Base-by-base conservation (phyloP, 2,797 vertebrate genomes). In the Acrocephalus scirpaceus region DNA sequence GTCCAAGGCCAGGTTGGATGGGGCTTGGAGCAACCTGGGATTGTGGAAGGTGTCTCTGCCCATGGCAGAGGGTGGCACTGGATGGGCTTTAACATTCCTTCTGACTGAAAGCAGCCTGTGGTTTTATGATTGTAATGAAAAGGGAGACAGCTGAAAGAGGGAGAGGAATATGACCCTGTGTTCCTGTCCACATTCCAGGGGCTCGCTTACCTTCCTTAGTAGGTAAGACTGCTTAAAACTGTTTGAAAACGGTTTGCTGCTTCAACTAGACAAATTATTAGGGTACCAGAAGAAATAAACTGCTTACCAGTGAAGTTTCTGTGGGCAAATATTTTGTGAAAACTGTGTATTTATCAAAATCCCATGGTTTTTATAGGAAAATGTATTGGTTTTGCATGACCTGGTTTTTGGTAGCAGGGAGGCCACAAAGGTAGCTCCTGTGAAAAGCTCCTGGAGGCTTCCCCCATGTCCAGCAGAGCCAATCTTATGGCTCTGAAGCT, bases 1-100 rank as follows among this genome's bases (percentile, higher is more conserved):
- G 47, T 47, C 69, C 29, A 18, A 34, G 54, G 30, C 25, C 23
- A 18, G 40, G 14, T 0, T 74, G 38, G 45, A 58, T 0, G 0
- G 51, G 51, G 9, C 27, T 65, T 45, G 47, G 53, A 47, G 53
- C 29, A 47, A 1, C 16, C 53, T 73, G 76, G 8, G 10, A 0
- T 9, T 25, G 20, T 80, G 38, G 23, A 17, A 58, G 23, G 13
- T 67, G 26, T 38, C 45, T 8, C 15, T 67, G 16, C 19, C 27
- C 29, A 20, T 15, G 54, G 23, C 27, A 29, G 40, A 22, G n/a
- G 14, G 48, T 29, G 9, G 5, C 2, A 16, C 34, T 57, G 29
- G 23, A n/a, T 62, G 16, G 19, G 34, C 30, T 56, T 56, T 29
- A n/a, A 56, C 34, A 29, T 56, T 19, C 30, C 30, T 53, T 40